Base-by-base conservation (phyloP, 2,888 invertebrate genomes). In the Mesopsocus fuscifrons region DNA sequence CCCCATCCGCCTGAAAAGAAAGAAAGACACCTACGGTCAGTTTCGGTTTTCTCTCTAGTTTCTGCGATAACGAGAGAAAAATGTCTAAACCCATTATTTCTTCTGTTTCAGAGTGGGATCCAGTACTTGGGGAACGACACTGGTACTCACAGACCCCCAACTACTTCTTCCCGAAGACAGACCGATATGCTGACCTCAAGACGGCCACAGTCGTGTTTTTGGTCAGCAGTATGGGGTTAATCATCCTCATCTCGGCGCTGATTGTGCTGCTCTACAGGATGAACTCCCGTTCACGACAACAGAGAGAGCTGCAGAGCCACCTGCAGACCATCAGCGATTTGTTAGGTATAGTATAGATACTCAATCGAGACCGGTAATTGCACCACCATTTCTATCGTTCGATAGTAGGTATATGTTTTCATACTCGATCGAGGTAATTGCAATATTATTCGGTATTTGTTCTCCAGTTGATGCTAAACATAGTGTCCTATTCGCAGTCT, bases 151-250 rank as follows among this genome's bases (percentile, higher is more conserved):
- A 73, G 54, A 73, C 73, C 45, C 73, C 77, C 1, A 78, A 78
- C 53, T 78, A 77, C 53, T 73, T 75, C 51, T 79, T 78, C 50
- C 77, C 78, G 1, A 76, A 75, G 60, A 69, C 67, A 45, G 72
- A 73, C 47, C 66, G 68, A 15, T 74, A 74, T 56, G 69, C 74
- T 1, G 74, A 77, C 54, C 54, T 74, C 34, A 73, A 73, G 52
- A 72, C 73, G 1, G 74, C 74, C 1, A 73, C 74, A 1, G 61
- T 74, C 3, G 68, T 73, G 17, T 77, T 75, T 50, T 64, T 76
- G 9, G 65, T 70, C 32, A 74, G 74, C 51, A 72, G 72, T 44
- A 55, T 75, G 46, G 74, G 69, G 18, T 60, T 77, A 35, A 68
- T 75, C 42, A 62, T 71, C 9, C 64, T 76, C 5, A 68, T 76